Percentiles rank a stretch among this genome's conserved stretches.
These are phyloP conservation scores for Lagodon rhomboides DNA, from an alignment of 2,797 vertebrate species.

Conservation along the genomic window DNA sequence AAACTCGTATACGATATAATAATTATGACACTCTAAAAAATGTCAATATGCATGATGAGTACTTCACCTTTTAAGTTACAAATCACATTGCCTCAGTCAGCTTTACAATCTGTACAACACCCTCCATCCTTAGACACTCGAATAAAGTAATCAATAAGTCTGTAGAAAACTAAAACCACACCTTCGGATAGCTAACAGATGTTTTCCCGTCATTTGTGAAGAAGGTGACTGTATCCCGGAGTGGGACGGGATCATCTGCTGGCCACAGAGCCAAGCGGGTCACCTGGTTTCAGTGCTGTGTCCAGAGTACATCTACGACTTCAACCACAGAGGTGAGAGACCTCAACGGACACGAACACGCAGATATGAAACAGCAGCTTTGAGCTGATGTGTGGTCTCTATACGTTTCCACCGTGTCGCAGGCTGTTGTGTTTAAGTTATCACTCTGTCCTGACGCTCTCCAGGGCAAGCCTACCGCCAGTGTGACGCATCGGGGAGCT, in stretches of 20 bases:
- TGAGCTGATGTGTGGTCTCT: background rate
- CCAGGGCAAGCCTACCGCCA: constrained; percentile 90
- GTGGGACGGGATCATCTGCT: constrained; percentile 95
- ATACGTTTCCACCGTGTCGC: background rate
- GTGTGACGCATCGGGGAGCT: constrained; percentile 87
- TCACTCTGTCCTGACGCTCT: background rate
- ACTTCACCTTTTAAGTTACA: no score
- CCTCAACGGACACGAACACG: background rate
- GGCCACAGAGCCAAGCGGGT: constrained; percentile 86
- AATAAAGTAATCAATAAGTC: background rate
- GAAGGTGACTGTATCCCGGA: constrained; percentile 87
- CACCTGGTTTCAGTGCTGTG: constrained; percentile 88
- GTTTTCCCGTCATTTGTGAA: constrained; percentile 60
- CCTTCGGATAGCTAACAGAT: background rate
- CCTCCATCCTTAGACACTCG: background rate
- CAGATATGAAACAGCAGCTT: background rate
- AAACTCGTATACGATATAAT: no score
- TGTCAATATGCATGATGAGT: no score
- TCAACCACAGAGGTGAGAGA: constrained; percentile 90
- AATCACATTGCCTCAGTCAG: no score
- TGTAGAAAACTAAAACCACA: background rate
- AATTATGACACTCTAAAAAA: no score
- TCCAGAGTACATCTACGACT: constrained; percentile 94
- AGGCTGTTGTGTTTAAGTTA: background rate
- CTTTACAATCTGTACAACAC: no score